A percentile compares a stretch with the other conserved stretches of the same genome.
phyloP scores from a whole-genome alignment of 2,888 invertebrate genomes.

The Amphipoea lucens region DNA sequence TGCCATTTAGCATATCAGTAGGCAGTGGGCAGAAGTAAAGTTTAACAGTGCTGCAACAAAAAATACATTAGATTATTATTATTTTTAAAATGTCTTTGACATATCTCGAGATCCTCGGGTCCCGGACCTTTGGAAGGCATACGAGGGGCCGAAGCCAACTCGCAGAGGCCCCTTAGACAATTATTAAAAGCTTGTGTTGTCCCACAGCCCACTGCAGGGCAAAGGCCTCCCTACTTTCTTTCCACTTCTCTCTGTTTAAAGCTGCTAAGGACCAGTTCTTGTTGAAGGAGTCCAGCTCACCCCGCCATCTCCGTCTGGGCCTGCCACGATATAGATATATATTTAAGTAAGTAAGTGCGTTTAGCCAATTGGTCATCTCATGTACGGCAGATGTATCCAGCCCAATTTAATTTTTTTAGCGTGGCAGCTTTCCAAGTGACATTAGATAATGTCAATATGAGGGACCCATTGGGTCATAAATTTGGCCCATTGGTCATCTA shows the following conservation, averaged over 20 bases:
- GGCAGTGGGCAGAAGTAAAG: conserved; percentile 78
- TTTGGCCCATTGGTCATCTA: too few relatives aligned
- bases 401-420: background rate
- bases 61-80: background rate
- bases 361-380: background rate
- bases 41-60: conserved; percentile 79
- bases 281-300: background rate
- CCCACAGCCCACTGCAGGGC: too few relatives aligned
- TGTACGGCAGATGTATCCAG: background rate
- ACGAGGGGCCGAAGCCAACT: background rate
- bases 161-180: background rate
- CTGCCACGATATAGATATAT: too few relatives aligned
- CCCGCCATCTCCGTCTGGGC: background rate
- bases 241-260: too few relatives aligned
- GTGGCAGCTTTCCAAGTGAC: background rate
- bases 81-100: background rate
- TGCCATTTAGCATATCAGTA: background rate
- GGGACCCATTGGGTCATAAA: too few relatives aligned
- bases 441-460: background rate
- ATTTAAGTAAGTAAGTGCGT: background rate
- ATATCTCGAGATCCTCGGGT: background rate
- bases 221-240: too few relatives aligned
- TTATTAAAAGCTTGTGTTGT: background rate
- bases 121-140: background rate
- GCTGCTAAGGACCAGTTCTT: too few relatives aligned